Base-by-base conservation (phyloP, 2,888 invertebrate species). In the Chydorus sphaericus region DNA sequence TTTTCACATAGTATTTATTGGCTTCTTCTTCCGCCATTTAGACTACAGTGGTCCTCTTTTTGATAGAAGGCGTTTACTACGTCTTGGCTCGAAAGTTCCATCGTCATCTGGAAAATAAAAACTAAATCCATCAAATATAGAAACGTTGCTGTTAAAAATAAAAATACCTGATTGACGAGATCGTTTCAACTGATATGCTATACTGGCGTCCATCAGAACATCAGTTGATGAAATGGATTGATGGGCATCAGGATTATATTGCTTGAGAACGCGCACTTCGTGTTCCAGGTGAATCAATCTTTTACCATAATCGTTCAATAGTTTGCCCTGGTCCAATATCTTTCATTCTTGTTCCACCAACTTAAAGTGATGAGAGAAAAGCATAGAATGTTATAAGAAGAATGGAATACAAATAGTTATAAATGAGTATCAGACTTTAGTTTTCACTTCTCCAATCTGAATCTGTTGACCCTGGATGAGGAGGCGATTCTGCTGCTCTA, bases 271-370 rank as follows among this genome's bases (percentile, higher is more conserved):
- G 26, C 44, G 23, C 11, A 44, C 18, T 44, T 44, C 28, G 26
- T 44, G 23, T 37, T 66, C 66, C 49, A 63, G 63, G 29, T 63
- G 62, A 7, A 57, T 36, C 8, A 65, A 60, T 50, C 61, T 59
- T 31, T 58, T 51, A 23, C 54, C 51, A 57, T 66, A 65, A 56
- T 67, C 67, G 33, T 57, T 59, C 10, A 66, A 61, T 20, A 60
- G 54, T 36, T 61, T 61, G 16, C 59, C 62, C 53, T 67, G 66
- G 8, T 64, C 63, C 18, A 59, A 55, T 10, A 66, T 54, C 54
- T 65, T 65, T 58, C 63, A 62, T 30, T 63, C 61, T 49, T 64
- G 62, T 51, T 64, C 65, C 10, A 58, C 10, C 39, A 58, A 16
- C 54, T 51, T n/a, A n/a, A n/a, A 54, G 26, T 30, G 20, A 52